phyloP scores from a whole-genome alignment of 2,113 vertebrate species.

The Centropristis striata region DNA sequence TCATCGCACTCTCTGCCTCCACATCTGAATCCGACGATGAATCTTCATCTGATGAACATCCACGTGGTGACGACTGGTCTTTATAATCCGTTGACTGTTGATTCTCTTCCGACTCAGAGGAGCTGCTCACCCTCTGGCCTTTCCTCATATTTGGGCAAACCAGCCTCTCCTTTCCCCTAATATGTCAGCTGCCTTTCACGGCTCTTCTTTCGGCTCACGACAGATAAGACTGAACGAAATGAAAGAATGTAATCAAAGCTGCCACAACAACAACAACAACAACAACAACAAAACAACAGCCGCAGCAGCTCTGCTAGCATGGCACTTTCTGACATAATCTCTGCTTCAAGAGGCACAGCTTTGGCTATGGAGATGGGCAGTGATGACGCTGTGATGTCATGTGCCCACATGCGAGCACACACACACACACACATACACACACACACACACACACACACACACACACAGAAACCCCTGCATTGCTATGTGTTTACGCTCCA shows the following conservation, averaged over 20 bases:
- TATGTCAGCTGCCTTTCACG: conserved; percentile 12
- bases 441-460: conserved; percentile 43
- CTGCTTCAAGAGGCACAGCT: conserved; percentile 67
- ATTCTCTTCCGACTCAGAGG: conserved; percentile 62
- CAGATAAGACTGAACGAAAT: background rate
- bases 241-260: conserved; percentile 5
- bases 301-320: conserved; percentile 61
- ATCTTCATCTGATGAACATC: conserved; percentile 47
- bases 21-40: conserved; percentile 8
- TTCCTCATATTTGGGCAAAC: conserved; percentile 53
- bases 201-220: conserved; percentile 12
- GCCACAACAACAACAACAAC: conserved; percentile 32
- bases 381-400: conserved; percentile 77
- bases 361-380: conserved; percentile 66
- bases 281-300: conserved; percentile 18
- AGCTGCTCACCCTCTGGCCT: conserved; percentile 58
- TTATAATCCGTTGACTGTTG: conserved; percentile 37
- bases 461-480: conserved; percentile 45
- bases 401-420: conserved; percentile 37
- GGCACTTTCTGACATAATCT: conserved; percentile 75
- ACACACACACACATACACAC: conserved; percentile 34
- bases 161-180: conserved; percentile 16
- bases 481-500: conserved; percentile 73
- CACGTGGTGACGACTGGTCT: conserved; percentile 3
- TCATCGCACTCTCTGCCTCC: conserved; percentile 59